Evolutionary conservation across 2,797 vertebrate genomes (phyloP), one percentile per base, ranked within the genome.

Genomic region (Cynopterus sphinx): DNA sequence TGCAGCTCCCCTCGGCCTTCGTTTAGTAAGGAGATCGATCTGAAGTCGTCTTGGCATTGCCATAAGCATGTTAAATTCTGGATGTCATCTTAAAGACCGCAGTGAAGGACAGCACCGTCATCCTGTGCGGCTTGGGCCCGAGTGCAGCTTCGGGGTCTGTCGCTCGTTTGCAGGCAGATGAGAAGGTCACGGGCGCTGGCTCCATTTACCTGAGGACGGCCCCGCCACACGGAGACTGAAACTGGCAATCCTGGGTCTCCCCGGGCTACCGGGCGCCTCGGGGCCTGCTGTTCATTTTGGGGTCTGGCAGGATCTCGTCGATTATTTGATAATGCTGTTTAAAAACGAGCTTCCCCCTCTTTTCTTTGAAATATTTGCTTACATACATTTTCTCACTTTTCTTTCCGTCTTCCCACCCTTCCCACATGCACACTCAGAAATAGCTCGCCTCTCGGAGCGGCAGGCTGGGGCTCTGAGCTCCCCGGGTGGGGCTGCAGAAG

Each of bases 331-430:
- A 75, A 91, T 41, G 88, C 86, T 79, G 89, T 63, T 89, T 75
- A 63, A 87, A 95, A 79, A 97, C 61, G 96, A 68, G 86, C 78
- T 90, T 70, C 77, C 97, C 91, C 93, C 68, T 59, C 33, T 12
- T 93, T 97, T 71, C 97, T 89, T 96, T 96, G 97, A 97, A 96
- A 43, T 97, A 94, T 95, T 97, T 91, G 97, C 91, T 91, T 94
- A 96, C 39, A 93, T 81, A 92, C 91, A 61, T 88, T 92, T 96
- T 63, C 82, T 90, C 96, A 96, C 93, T 94, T 90, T 93, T 73
- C 91, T 91, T 96, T 70, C 95, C 77, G n/a, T 94, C 97, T 97
- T 95, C 94, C 95, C 49, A 95, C 90, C 95, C 41, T 97, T 94
- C 33, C 92, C 94, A 95, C 78, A 41, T 74, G 85, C 57, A 81